Evolutionary conservation across 2,888 invertebrate genomes (phyloP).

Genomic region (Apocheima hispidaria): DNA sequence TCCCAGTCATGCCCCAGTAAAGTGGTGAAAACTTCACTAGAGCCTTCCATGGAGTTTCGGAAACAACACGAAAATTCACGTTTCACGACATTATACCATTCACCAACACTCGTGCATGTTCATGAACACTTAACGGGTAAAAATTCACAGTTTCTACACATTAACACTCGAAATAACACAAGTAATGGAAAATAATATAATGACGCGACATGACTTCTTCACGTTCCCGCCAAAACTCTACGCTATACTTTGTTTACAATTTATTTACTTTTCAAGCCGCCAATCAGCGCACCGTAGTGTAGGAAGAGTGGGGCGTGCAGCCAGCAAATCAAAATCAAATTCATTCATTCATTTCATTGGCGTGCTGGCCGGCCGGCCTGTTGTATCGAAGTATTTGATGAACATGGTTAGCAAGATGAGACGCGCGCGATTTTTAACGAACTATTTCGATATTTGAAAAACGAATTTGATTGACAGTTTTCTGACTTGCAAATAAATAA

Average conservation of each 20-base stretch:
- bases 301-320: constrained; percentile 54
- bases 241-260: constrained; percentile 41
- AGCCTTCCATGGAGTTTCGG: too few species aligned
- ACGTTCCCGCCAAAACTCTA: too few species aligned
- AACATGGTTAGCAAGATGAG: constrained; percentile 52
- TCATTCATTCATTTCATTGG: constrained; percentile 77
- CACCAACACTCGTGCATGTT: too few species aligned
- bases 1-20: too few species aligned
- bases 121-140: too few species aligned
- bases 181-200: too few species aligned
- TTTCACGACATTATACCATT: too few species aligned
- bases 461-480: constrained; percentile 69
- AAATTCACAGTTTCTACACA: too few species aligned
- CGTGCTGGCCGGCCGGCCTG: constrained; percentile 67
- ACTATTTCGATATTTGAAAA: constrained; percentile 75
- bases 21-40: too few species aligned
- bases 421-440: constrained; percentile 74
- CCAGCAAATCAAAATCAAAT: constrained; percentile 62
- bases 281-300: constrained; percentile 51
- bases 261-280: constrained; percentile 19
- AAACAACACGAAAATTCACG: too few species aligned
- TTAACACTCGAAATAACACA: too few species aligned
- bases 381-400: constrained; percentile 43
- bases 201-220: too few species aligned
- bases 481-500: constrained; percentile 22